Conservation (phyloP, 1,140 invertebrate species). For the Lepidotrigona ventralis region DNA sequence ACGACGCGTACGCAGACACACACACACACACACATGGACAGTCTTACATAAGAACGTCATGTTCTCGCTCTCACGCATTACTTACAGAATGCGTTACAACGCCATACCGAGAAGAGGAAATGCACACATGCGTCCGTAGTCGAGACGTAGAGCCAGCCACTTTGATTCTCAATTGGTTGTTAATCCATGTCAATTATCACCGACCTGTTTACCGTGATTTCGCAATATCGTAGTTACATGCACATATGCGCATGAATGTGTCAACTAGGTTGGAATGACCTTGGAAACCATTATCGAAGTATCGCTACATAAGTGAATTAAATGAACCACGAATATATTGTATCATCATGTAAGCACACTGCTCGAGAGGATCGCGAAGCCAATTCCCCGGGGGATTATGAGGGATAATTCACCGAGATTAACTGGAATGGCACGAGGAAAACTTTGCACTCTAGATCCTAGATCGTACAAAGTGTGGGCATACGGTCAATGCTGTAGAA, state of each 20-base stretch:
- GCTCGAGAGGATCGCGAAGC: background rate
- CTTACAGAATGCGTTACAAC: background rate
- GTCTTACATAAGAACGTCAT: slow-evolving; percentile 40
- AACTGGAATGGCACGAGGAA: background rate
- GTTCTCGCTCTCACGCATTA: slow-evolving; percentile 14
- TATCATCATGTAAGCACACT: background rate
- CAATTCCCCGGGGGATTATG: background rate
- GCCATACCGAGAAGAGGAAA: slow-evolving; percentile 40
- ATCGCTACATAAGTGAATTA: slow-evolving; percentile 5
- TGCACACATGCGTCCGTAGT: background rate
- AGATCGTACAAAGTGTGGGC: background rate
- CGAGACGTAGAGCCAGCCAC: slow-evolving; percentile 1
- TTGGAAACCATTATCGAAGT: slow-evolving; percentile 38
- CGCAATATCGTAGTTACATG: slow-evolving; percentile 23
- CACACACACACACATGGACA: background rate
- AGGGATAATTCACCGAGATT: background rate
- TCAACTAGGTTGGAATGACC: slow-evolving; percentile 53
- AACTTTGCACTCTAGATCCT: background rate
- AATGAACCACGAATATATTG: background rate
- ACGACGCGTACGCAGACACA: background rate
- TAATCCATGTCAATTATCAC: slow-evolving; percentile 58
- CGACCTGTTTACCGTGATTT: slow-evolving; percentile 48
- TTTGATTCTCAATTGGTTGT: slow-evolving; percentile 47
- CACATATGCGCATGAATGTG: background rate
- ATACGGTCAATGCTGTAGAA: background rate